phyloP scores from a whole-genome alignment of 2,888 invertebrate species.

The Apodemia mormo region DNA sequence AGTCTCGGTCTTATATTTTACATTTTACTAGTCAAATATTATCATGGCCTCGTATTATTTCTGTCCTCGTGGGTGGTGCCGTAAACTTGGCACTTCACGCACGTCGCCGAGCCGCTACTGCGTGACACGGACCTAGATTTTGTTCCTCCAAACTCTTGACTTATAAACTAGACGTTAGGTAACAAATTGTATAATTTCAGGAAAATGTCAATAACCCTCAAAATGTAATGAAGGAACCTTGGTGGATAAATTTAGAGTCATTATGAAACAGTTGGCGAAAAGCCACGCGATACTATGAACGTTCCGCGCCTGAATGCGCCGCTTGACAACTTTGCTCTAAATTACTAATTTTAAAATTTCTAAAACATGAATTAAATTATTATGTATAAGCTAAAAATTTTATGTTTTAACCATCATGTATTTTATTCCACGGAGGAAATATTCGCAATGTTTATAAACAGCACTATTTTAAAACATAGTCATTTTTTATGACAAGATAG shows the following conservation, averaged over 20 bases:
- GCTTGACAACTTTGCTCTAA: slow-evolving; percentile 54
- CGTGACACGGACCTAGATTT: slow-evolving; percentile 43
- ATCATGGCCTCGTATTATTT: slow-evolving; percentile 65
- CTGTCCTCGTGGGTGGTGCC: slow-evolving; percentile 52
- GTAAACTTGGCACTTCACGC: slow-evolving; percentile 70
- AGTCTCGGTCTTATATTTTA: slow-evolving; percentile 24
- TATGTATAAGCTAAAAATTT: too few species aligned
- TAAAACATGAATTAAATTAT: too few species aligned
- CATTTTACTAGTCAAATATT: slow-evolving; percentile 39
- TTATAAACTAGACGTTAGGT: slow-evolving; percentile 51
- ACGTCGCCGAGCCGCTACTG: slow-evolving; percentile 45
- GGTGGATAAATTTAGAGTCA: slow-evolving; percentile 67
- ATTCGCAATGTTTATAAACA: too few species aligned
- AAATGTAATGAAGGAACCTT: slow-evolving; percentile 74
- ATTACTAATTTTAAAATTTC: slow-evolving; percentile 31
- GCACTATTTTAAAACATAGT: too few species aligned
- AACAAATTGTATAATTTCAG: slow-evolving; percentile 63
- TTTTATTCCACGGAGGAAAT: too few species aligned
- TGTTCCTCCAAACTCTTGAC: slow-evolving; percentile 50
- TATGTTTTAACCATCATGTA: too few species aligned
- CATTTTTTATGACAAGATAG: too few species aligned
- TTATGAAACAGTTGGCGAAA: slow-evolving; percentile 74
- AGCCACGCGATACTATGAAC: slow-evolving; percentile 55
- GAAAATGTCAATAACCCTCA: slow-evolving; percentile 78
- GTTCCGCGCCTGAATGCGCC: slow-evolving; percentile 49